phyloP scores from a whole-genome alignment of 2,113 vertebrate species.

The Centrocercus urophasianus region DNA sequence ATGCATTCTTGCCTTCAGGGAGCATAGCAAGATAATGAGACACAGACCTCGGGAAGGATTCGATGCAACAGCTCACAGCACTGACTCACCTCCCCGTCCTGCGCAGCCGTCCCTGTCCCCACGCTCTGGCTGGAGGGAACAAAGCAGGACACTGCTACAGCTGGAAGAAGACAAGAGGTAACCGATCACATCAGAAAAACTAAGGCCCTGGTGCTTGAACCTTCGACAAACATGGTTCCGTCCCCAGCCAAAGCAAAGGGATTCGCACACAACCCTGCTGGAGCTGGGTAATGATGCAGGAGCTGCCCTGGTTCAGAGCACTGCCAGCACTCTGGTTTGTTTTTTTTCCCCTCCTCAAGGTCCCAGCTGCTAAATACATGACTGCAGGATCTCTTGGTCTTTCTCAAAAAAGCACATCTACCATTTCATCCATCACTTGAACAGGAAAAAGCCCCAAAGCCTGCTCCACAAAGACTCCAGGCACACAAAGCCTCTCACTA shows the following conservation, averaged over 20 bases:
- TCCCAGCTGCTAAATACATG: conserved; percentile 49
- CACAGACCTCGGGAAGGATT: background rate
- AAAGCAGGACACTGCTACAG: background rate
- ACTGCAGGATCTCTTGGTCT: conserved; percentile 24
- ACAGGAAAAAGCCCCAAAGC: conserved; percentile 19
- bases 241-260: background rate
- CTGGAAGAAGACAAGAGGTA: background rate
- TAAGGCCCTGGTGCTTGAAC: background rate
- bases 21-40: conserved; percentile 15
- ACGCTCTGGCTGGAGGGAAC: background rate
- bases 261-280: background rate
- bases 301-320: background rate
- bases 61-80: background rate
- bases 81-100: conserved; percentile 28
- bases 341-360: conserved; percentile 13
- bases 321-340: conserved; percentile 29
- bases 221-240: background rate
- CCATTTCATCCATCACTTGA: background rate
- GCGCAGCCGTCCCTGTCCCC: background rate
- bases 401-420: background rate
- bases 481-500: background rate
- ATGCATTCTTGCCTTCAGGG: conserved; percentile 27
- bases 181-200: background rate
- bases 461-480: background rate
- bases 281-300: background rate